Evolutionary conservation across 2,888 invertebrate species (phyloP).

Genomic region (Abrostola tripartita): DNA sequence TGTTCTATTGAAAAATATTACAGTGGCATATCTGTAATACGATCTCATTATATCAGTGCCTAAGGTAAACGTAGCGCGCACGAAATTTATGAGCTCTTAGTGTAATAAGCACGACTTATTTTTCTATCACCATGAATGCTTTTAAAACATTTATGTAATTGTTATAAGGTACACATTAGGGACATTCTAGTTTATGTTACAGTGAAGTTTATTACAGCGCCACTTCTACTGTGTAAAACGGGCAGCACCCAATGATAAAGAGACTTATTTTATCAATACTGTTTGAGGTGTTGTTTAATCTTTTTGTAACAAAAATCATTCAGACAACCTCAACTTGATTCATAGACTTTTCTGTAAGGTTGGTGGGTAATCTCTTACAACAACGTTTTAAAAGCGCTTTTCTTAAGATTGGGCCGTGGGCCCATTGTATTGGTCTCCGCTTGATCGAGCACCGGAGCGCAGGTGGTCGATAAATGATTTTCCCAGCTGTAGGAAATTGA

Average conservation of each 20-base stretch:
- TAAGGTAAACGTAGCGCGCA: constrained; percentile 51
- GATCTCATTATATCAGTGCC: constrained; percentile 48
- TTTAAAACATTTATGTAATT: constrained; percentile 29
- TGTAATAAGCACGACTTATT: constrained; percentile 54
- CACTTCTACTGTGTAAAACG: constrained; percentile 41
- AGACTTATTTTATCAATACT: constrained; percentile 54
- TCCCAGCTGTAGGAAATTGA: constrained; percentile 73
- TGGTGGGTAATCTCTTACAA: constrained; percentile 65
- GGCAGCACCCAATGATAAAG: constrained; percentile 40
- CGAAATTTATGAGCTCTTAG: constrained; percentile 62
- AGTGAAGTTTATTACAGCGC: constrained; percentile 31
- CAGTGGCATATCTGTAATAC: constrained; percentile 37
- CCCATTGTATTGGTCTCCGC: constrained; percentile 68
- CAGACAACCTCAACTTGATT: constrained; percentile 35
- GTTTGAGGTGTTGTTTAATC: constrained; percentile 26
- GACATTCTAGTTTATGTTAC: constrained; percentile 15
- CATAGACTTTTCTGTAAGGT: constrained; percentile 55
- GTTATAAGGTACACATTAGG: constrained; percentile 41
- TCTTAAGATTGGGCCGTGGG: constrained; percentile 68
- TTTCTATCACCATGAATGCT: constrained; percentile 29
- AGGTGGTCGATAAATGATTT: constrained; percentile 79
- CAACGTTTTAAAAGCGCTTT: constrained; percentile 66
- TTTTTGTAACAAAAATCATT: constrained; percentile 52
- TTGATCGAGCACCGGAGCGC: constrained; percentile 72
- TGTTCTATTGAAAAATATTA: constrained; percentile 54